Base-by-base conservation (phyloP, 2,888 invertebrate genomes). In the Pristionchus fissidentatus region DNA sequence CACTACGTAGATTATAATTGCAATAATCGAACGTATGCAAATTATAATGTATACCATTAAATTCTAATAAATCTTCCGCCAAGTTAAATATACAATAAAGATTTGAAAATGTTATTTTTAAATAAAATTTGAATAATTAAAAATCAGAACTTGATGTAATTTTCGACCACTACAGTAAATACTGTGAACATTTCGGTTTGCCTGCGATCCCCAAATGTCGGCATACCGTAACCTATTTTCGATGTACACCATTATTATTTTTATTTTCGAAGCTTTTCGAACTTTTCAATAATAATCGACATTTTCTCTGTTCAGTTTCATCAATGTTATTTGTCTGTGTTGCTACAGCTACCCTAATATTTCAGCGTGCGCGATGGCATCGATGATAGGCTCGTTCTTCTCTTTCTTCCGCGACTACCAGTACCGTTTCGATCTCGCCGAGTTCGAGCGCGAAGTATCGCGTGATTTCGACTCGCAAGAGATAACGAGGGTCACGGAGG, bases 391-490 rank as follows among this genome's bases (percentile, higher is more conserved):
- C 35, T 85, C 86, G 0, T 79, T 87, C 41, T 84, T 86, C 85
- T 86, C 87, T n/a, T 84, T 87, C 66, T 81, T 86, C 55, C 84
- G 84, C 41, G 87, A 87, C 77, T 62, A 82, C 41, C 83, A 84
- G 62, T 80, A 85, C 13, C 66, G 84, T 5, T 87, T 87, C 80
- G 86, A 86, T 66, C 75, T 57, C 13, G 84, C 79, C 32, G 84
- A 79, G 5, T 87, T 87, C 80, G 87, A 87, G 52, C 84, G 84
- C 32, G 84, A 78, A 29, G 55, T 55, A 41, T 66, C 82, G 32
- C 70, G 66, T 19, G 70, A 82, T 66, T 70, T 88, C 49, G 87
- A 88, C 70, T 79, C 85, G n/a, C 85, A 87, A 35, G 87, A 88
- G 29, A 89, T 89, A 55, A 84, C 87, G 10, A 83, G 79, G 35